These are phyloP conservation scores for Pyrgilauda ruficollis DNA, from an alignment of 2,113 vertebrate genomes.

Conservation along the genomic window DNA sequence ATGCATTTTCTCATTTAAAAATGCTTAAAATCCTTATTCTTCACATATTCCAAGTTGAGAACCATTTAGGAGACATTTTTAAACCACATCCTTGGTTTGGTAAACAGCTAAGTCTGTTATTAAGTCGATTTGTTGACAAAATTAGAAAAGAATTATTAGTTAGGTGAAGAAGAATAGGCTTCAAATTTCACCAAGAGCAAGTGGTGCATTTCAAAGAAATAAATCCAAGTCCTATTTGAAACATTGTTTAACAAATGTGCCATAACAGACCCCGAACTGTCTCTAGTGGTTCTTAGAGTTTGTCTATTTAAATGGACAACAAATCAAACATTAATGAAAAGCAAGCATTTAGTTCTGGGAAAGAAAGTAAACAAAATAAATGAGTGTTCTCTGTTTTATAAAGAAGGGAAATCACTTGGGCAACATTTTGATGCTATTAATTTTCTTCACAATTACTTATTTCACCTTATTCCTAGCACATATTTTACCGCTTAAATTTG, in stretches of 20 bases:
- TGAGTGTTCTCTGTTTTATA: neutral
- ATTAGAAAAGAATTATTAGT: neutral
- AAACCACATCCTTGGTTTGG: neutral
- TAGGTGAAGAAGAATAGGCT: neutral
- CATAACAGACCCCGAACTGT: neutral
- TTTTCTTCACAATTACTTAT: neutral
- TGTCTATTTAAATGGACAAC: slow-evolving; percentile 6
- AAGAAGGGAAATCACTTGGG: neutral
- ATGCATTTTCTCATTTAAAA: neutral
- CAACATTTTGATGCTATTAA: neutral
- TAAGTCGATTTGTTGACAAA: neutral
- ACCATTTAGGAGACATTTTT: neutral
- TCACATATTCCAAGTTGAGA: neutral
- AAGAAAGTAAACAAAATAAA: neutral
- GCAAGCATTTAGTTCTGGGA: neutral
- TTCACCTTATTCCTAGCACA: neutral
- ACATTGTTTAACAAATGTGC: neutral
- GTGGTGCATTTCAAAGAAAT: neutral
- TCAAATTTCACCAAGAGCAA: neutral
- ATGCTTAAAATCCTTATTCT: neutral
- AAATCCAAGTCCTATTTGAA: neutral
- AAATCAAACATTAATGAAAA: neutral
- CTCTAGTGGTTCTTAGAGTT: neutral
- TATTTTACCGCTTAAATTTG: neutral
- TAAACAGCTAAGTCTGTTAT: neutral